Evolutionary conservation across 2,888 invertebrate species (phyloP).

Genomic region (Megaustenia siamemsis): DNA sequence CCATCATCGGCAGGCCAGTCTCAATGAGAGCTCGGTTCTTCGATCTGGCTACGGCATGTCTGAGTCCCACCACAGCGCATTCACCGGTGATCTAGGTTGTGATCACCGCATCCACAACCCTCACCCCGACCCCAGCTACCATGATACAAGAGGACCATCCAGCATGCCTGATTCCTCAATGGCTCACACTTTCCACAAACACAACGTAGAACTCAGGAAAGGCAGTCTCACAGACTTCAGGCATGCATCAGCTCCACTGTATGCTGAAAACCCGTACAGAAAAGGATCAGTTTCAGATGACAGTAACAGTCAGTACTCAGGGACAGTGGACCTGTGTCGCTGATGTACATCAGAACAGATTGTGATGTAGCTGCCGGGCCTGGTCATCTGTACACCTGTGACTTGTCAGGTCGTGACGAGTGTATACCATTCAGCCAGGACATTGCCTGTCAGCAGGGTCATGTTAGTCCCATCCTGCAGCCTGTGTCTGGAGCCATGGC

Average conservation of each 20-base stretch:
- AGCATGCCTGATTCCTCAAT: slow-evolving; percentile 6
- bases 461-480: slow-evolving; percentile 67
- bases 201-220: slow-evolving; percentile 40
- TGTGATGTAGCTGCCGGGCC: slow-evolving; percentile 51
- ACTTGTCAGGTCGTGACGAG: slow-evolving; percentile 63
- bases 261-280: slow-evolving; percentile 52
- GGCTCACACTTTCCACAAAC: slow-evolving; percentile 29
- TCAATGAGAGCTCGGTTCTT: slow-evolving; percentile 55
- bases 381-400: slow-evolving; percentile 61
- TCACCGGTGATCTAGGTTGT: slow-evolving; percentile 60
- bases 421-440: slow-evolving; percentile 75
- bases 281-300: slow-evolving; percentile 56
- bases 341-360: slow-evolving; percentile 59
- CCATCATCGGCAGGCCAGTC: slow-evolving; percentile 43
- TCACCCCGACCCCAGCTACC: slow-evolving; percentile 50
- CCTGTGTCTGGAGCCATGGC: slow-evolving; percentile 27
- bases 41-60: slow-evolving; percentile 60
- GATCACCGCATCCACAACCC: slow-evolving; percentile 60
- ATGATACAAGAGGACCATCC: slow-evolving; percentile 42
- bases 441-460: slow-evolving; percentile 70
- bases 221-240: slow-evolving; percentile 46
- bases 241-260: slow-evolving; percentile 1
- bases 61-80: slow-evolving; percentile 55
- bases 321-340: slow-evolving; percentile 59
- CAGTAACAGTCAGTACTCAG: slow-evolving; percentile 48